Evolutionary conservation across 2,113 vertebrate species (phyloP).

Genomic region (Morone saxatilis): DNA sequence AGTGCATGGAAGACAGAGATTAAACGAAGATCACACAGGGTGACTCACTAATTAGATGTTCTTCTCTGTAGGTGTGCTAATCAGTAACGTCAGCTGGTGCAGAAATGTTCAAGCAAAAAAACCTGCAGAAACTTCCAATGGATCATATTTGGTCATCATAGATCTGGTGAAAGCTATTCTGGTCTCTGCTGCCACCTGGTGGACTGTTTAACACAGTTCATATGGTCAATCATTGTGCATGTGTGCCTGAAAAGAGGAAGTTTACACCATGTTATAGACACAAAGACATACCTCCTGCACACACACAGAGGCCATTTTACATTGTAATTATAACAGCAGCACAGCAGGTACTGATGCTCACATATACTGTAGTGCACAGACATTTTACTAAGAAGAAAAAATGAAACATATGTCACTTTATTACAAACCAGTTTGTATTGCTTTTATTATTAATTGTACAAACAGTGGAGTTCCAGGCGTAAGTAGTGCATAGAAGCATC

Average conservation of each 20-base stretch:
- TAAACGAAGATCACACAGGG: background rate
- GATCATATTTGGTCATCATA: background rate
- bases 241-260: background rate
- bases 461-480: constrained; percentile 39
- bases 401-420: background rate
- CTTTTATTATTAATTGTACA: constrained; percentile 64
- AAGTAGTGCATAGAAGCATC: constrained; percentile 58
- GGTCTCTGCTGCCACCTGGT: constrained; percentile 70
- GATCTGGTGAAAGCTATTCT: background rate
- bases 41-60: background rate
- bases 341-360: background rate
- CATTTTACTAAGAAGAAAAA: background rate
- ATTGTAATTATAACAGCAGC: background rate
- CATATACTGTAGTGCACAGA: background rate
- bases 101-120: background rate
- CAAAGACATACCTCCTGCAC: background rate
- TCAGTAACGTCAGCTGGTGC: background rate
- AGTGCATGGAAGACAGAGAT: background rate
- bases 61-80: background rate
- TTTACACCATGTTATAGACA: background rate
- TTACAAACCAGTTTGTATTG: constrained; percentile 25
- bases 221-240: background rate
- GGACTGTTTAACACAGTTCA: constrained; percentile 21
- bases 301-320: constrained; percentile 1
- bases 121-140: background rate